phyloP scores from a whole-genome alignment of 2,113 vertebrate genomes.

The Odontesthes bonariensis region DNA sequence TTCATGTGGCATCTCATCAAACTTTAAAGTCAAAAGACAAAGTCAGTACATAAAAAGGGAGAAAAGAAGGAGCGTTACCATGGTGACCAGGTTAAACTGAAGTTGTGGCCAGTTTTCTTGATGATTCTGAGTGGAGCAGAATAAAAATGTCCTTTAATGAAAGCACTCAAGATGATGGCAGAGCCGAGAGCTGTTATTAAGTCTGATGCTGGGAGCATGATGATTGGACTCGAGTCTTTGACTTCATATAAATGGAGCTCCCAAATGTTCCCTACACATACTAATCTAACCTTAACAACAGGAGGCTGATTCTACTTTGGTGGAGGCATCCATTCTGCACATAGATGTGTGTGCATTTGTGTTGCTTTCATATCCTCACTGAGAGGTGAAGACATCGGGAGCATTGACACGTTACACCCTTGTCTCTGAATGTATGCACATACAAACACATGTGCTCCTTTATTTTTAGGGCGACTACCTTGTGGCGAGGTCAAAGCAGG shows the following conservation, averaged over 20 bases:
- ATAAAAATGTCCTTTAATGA: constrained; percentile 66
- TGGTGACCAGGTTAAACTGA: constrained; percentile 68
- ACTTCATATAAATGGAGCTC: constrained; percentile 38
- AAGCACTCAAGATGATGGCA: constrained; percentile 69
- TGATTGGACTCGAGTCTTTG: constrained; percentile 40
- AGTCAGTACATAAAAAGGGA: constrained; percentile 4
- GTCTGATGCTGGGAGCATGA: constrained; percentile 45
- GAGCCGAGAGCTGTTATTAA: constrained; percentile 38
- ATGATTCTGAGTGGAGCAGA: constrained; percentile 42
- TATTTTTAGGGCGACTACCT: constrained; percentile 79
- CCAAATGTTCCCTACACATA: constrained; percentile 14
- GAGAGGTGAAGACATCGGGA: constrained; percentile 22
- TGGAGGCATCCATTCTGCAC: background rate
- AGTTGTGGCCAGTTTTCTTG: constrained; percentile 12
- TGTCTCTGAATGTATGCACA: constrained; percentile 38
- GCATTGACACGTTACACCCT: constrained; percentile 54
- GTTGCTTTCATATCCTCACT: constrained; percentile 15
- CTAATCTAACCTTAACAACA: constrained; percentile 30
- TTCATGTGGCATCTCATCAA: constrained; percentile 43
- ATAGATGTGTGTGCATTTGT: background rate
- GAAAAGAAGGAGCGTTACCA: constrained; percentile 34
- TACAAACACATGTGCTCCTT: constrained; percentile 58
- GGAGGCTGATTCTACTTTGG: constrained; percentile 34
- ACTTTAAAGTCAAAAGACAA: constrained; percentile 38
- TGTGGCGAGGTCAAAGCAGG: constrained; percentile 55